Evolutionary conservation across 2,113 vertebrate genomes (phyloP).

Genomic region (Tiliqua scincoides): DNA sequence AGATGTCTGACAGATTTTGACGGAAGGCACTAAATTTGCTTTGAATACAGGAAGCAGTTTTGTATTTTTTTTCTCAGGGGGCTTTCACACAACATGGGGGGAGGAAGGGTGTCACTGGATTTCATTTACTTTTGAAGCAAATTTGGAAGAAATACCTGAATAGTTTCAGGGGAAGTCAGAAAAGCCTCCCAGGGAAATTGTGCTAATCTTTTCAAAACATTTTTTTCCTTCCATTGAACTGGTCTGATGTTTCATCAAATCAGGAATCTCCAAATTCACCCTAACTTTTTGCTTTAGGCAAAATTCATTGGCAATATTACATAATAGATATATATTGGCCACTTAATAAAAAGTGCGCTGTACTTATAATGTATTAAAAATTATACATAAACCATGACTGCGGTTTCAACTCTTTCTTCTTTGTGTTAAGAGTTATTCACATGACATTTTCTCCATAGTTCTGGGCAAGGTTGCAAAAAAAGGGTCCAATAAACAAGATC

Average conservation of each 20-base stretch:
- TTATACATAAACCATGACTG: no score
- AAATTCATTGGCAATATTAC: no score
- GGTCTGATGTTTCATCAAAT: not conserved
- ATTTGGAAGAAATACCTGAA: not conserved
- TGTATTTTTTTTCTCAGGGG: not conserved
- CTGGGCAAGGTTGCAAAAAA: no score
- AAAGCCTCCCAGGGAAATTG: not conserved
- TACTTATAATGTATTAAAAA: no score
- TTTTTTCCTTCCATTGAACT: not conserved
- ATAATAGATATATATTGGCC: no score
- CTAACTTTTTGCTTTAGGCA: not conserved
- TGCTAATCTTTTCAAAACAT: not conserved
- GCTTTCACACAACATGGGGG: not conserved
- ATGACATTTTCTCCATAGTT: no score
- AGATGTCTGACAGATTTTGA: not conserved
- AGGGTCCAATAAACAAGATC: no score
- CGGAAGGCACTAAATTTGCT: not conserved
- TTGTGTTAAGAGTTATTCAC: no score
- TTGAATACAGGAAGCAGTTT: not conserved
- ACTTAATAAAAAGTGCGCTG: no score
- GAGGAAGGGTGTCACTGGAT: not conserved
- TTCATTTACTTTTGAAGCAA: not conserved
- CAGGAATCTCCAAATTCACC: not conserved
- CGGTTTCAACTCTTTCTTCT: no score
- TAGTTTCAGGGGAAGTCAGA: not conserved